Percentiles rank a stretch among this genome's conserved stretches.
These are phyloP conservation scores for Scarus forsteni DNA, from an alignment of 2,797 vertebrate genomes.

Conservation along the genomic window DNA sequence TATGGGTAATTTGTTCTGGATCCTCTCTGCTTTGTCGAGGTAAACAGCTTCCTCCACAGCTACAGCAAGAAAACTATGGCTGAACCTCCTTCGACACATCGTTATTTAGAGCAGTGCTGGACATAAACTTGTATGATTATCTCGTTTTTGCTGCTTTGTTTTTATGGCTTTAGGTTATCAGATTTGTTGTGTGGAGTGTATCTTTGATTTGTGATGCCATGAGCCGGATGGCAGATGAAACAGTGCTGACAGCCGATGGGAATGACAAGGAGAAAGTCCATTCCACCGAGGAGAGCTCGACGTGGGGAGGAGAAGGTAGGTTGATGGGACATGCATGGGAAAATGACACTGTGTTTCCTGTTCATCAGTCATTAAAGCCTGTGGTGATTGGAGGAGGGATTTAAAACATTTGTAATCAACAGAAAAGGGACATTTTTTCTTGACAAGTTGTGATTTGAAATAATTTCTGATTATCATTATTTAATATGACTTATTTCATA, in stretches of 20 bases:
- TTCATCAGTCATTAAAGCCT: conserved; percentile 22
- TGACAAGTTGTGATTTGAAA: too few species aligned
- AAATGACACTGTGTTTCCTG: conserved; percentile 15
- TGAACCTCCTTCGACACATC: conserved; percentile 32
- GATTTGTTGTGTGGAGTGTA: conserved; percentile 62
- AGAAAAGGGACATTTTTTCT: too few species aligned
- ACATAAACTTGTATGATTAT: conserved; percentile 43
- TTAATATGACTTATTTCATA: too few species aligned
- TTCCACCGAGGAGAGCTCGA: conserved; percentile 84
- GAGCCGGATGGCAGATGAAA: conserved; percentile 82
- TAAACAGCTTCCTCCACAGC: conserved; percentile 63
- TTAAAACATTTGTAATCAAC: too few species aligned
- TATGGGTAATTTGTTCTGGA: conserved; percentile 66
- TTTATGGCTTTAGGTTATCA: conserved; percentile 55
- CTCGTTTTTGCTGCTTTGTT: conserved; percentile 30
- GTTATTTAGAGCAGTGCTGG: conserved; percentile 30
- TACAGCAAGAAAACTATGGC: conserved; percentile 32
- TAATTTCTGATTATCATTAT: too few species aligned
- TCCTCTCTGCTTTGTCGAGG: conserved; percentile 56
- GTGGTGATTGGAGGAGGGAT: background rate
- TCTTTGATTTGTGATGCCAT: conserved; percentile 72
- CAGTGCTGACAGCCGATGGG: conserved; percentile 81
- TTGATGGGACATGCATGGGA: conserved; percentile 33
- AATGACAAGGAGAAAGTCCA: conserved; percentile 83
- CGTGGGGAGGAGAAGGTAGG: conserved; percentile 82